phyloP scores from a whole-genome alignment of 2,888 invertebrate genomes.

The Diaprepes abbreviatus region DNA sequence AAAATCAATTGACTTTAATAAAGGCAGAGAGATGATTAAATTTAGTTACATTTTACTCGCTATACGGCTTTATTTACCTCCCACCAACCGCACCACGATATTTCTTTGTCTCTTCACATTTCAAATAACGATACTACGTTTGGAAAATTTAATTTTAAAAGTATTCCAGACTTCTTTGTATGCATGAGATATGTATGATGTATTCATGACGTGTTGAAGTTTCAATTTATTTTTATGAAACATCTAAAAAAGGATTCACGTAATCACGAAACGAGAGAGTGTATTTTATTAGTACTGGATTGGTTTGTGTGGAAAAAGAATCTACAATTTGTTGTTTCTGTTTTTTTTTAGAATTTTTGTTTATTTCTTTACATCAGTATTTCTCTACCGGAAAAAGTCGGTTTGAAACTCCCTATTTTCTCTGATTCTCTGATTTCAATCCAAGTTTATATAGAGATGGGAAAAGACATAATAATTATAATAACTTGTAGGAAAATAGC shows the following conservation, averaged over 20 bases:
- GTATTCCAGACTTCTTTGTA: not conserved
- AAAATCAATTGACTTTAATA: too few relatives aligned
- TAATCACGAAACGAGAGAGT: not conserved
- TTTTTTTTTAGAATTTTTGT: too few relatives aligned
- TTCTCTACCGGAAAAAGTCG: too few relatives aligned
- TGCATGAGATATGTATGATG: constrained; percentile 11
- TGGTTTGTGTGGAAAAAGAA: too few relatives aligned
- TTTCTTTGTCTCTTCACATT: not conserved
- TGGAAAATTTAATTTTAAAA: constrained; percentile 1
- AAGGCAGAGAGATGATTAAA: too few relatives aligned
- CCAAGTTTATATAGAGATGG: not conserved
- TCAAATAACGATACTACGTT: not conserved
- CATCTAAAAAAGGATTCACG: not conserved
- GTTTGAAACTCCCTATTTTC: too few relatives aligned
- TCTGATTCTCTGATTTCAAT: not conserved
- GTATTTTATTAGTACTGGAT: not conserved
- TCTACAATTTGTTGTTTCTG: too few relatives aligned
- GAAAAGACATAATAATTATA: not conserved
- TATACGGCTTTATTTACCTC: too few relatives aligned
- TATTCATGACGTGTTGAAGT: constrained; percentile 9
- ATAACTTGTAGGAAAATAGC: not conserved
- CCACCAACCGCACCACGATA: not conserved
- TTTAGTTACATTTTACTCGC: too few relatives aligned
- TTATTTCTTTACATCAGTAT: too few relatives aligned
- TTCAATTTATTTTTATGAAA: constrained; percentile 4